phyloP scores from a whole-genome alignment of 35 echinoderm and acorn worm genomes.

The Eucidaris tribuloides region DNA sequence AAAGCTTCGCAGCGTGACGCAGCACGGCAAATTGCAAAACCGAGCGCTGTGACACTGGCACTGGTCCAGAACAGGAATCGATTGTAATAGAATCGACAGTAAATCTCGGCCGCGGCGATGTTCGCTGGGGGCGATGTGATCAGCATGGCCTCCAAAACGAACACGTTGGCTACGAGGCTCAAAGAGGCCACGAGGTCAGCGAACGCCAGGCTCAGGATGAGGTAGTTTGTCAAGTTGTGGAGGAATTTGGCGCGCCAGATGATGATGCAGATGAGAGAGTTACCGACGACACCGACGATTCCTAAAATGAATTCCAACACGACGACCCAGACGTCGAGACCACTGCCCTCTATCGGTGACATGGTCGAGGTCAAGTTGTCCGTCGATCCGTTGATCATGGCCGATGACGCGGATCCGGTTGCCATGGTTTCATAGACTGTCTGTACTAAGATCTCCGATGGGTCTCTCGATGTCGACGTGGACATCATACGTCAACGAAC shows the following conservation, averaged over 20 bases:
- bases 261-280: slow-evolving; percentile 73
- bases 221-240: slow-evolving; percentile 91
- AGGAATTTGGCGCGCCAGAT: slow-evolving; percentile 74
- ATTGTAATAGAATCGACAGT: slow-evolving; percentile 67
- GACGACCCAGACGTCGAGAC: slow-evolving; percentile 65
- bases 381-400: no score
- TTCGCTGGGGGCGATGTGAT: slow-evolving; percentile 9
- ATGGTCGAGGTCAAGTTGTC: no score
- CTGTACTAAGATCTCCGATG: no score
- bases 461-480: no score
- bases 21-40: slow-evolving; percentile 97
- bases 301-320: slow-evolving; percentile 71
- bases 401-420: no score
- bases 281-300: slow-evolving; percentile 77
- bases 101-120: slow-evolving; percentile 53
- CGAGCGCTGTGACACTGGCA: slow-evolving; percentile 90
- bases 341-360: no score
- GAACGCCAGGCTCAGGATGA: slow-evolving; percentile 83
- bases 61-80: slow-evolving; percentile 86
- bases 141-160: slow-evolving; percentile 57
- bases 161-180: slow-evolving; percentile 75
- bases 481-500: no score
- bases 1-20: slow-evolving; percentile 85
- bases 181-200: slow-evolving; percentile 83
- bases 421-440: no score